Percentiles rank a stretch among this genome's conserved stretches.
Evolutionary conservation across 2,797 vertebrate species (phyloP).

Genomic region (Carapus acus): DNA sequence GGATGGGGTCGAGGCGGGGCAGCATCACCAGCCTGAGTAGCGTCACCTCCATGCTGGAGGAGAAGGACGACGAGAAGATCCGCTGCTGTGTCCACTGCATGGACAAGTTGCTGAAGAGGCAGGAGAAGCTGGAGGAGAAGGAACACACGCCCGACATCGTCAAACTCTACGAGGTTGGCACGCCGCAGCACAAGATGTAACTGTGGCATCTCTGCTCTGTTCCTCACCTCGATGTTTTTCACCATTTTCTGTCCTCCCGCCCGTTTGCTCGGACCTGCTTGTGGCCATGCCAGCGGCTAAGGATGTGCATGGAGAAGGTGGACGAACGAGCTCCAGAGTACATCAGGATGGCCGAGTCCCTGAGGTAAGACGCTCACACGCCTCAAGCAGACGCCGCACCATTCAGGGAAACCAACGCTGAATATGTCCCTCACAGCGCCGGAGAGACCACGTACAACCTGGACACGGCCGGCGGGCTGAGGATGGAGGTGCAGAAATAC

Average conservation of each 20-base stretch:
- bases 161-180: slow-evolving; percentile 84
- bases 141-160: slow-evolving; percentile 84
- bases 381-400: background rate
- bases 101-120: slow-evolving; percentile 84
- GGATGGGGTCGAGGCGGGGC: slow-evolving; percentile 83
- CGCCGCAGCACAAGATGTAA: background rate
- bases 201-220: background rate
- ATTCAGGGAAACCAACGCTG: background rate
- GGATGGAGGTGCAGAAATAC: slow-evolving; percentile 92
- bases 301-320: slow-evolving; percentile 91
- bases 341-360: slow-evolving; percentile 89
- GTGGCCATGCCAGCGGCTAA: slow-evolving; percentile 80
- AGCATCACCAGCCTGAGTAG: slow-evolving; percentile 93
- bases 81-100: slow-evolving; percentile 94
- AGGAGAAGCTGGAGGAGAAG: slow-evolving; percentile 90
- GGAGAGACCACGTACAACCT: slow-evolving; percentile 90
- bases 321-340: slow-evolving; percentile 94
- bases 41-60: slow-evolving; percentile 89
- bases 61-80: slow-evolving; percentile 92
- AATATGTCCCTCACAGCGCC: slow-evolving; percentile 67
- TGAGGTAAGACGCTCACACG: slow-evolving; percentile 82
- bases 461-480: slow-evolving; percentile 82
- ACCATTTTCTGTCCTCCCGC: slow-evolving; percentile 35
- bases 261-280: slow-evolving; percentile 23
- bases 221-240: slow-evolving; percentile 5